Conservation (phyloP, 1,140 invertebrate genomes). For the Leptestheria dahalacensis region DNA sequence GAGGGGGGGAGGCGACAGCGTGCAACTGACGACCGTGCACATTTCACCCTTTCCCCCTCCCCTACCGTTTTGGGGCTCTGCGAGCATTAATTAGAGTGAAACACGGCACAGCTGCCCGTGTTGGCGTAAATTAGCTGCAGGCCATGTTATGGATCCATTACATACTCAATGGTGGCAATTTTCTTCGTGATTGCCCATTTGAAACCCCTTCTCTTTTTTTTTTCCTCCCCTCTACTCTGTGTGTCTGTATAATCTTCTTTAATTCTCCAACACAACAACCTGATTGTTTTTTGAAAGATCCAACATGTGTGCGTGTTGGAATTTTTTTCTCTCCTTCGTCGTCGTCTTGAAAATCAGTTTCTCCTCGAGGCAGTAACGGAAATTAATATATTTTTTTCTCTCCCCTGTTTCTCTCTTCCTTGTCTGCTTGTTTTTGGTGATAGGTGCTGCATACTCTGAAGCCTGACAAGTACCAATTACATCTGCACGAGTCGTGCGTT, state of each 20-base stretch:
- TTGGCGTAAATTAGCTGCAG: neutral
- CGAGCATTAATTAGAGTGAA: neutral
- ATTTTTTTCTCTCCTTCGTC: too few relatives aligned
- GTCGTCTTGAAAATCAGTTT: too few relatives aligned
- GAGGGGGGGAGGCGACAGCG: neutral
- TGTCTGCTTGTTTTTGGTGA: neutral
- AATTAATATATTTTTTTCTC: neutral
- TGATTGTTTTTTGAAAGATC: neutral
- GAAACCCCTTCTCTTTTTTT: neutral
- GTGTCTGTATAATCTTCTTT: neutral
- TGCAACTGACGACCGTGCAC: neutral
- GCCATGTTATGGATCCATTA: neutral
- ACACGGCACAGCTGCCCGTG: neutral
- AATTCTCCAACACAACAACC: neutral
- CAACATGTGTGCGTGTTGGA: neutral
- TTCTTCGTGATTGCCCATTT: neutral
- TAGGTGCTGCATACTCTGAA: constrained; percentile 64
- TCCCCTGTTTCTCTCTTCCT: neutral
- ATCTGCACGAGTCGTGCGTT: constrained; percentile 97
- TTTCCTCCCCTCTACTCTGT: neutral
- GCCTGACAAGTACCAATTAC: constrained; percentile 92
- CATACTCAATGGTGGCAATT: neutral
- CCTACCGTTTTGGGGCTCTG: neutral
- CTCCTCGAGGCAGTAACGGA: neutral
- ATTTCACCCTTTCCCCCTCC: neutral